phyloP scores from a whole-genome alignment of 2,888 invertebrate genomes.

The Prenolepis imparis region DNA sequence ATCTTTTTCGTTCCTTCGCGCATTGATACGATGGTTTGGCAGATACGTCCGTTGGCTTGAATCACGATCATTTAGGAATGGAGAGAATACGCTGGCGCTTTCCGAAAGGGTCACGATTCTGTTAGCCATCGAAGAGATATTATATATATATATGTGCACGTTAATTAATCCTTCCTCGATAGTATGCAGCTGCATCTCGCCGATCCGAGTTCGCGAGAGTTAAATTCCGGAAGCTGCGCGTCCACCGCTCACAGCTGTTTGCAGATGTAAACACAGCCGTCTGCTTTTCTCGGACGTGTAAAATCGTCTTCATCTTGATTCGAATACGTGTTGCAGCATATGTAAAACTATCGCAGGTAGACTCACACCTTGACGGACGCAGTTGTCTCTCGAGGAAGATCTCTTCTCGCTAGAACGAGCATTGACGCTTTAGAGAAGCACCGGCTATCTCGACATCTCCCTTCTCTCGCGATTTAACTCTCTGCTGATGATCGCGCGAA shows the following conservation, averaged over 20 bases:
- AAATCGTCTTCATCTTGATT: not conserved
- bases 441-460: not conserved
- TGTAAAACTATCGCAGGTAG: not conserved
- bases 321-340: not conserved
- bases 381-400: conserved; percentile 24
- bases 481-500: conserved; percentile 13
- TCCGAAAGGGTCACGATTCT: conserved; percentile 50
- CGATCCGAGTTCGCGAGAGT: conserved; percentile 31
- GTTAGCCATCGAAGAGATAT: conserved; percentile 24
- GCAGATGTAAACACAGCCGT: not conserved
- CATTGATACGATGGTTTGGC: conserved; percentile 77
- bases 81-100: conserved; percentile 35
- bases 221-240: conserved; percentile 6
- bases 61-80: conserved; percentile 63
- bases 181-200: conserved; percentile 8
- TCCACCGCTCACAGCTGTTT: conserved; percentile 13
- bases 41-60: conserved; percentile 36
- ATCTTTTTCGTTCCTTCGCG: conserved; percentile 71
- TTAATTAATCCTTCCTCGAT: conserved; percentile 22
- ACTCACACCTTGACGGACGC: conserved; percentile 15
- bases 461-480: not conserved
- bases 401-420: conserved; percentile 2
- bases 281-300: not conserved
- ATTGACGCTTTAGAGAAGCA: conserved; percentile 20
- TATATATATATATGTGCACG: conserved; percentile 21